These are phyloP conservation scores for Palloptera scutellata DNA, from an alignment of 2,888 invertebrate species.

Conservation along the genomic window DNA sequence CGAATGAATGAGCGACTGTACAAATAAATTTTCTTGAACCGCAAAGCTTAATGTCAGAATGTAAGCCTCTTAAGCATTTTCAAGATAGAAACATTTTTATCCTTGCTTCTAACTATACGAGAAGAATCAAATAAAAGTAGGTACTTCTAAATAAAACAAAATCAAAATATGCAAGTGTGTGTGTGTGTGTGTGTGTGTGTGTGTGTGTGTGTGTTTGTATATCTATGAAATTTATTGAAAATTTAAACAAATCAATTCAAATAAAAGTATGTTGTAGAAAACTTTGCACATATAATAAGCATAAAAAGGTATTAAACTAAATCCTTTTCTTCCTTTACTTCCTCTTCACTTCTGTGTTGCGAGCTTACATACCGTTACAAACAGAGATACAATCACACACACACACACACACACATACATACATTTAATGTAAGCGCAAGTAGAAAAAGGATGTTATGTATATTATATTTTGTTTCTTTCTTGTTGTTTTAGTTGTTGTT, in stretches of 20 bases:
- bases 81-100: too few relatives aligned
- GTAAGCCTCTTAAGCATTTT: too few relatives aligned
- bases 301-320: slow-evolving; percentile 7
- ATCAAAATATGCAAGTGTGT: neutral
- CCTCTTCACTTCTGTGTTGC: neutral
- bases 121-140: neutral
- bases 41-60: too few relatives aligned
- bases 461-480: too few relatives aligned
- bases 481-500: too few relatives aligned
- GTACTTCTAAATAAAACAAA: neutral
- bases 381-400: neutral
- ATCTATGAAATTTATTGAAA: slow-evolving; percentile 2
- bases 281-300: neutral
- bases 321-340: slow-evolving; percentile 2
- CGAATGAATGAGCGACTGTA: too few relatives aligned
- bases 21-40: too few relatives aligned
- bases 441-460: neutral
- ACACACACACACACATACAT: neutral
- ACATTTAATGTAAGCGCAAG: neutral
- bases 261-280: neutral
- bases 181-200: neutral
- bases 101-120: neutral
- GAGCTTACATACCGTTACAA: neutral
- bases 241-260: slow-evolving; percentile 7
- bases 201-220: neutral